Conservation (phyloP, 2,888 invertebrate species). For the Drosophila phalerata region DNA sequence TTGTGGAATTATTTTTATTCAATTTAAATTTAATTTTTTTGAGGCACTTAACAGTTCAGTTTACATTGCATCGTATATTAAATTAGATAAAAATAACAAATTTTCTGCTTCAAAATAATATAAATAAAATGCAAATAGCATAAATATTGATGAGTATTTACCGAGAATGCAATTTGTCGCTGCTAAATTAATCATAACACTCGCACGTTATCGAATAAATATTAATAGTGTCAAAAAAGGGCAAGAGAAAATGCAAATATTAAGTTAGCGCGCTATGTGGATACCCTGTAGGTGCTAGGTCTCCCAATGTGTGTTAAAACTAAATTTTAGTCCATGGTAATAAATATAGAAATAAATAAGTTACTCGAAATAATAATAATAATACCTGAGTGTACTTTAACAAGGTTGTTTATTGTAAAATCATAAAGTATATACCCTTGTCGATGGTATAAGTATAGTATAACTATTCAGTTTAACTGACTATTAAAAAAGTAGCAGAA, state of each 20-base stretch:
- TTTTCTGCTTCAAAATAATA: not conserved
- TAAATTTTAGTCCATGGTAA: not conserved
- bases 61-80: not conserved
- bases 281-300: not conserved
- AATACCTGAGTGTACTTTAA: not conserved
- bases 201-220: constrained; percentile 25
- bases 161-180: constrained; percentile 31
- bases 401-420: not conserved
- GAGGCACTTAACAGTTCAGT: not conserved
- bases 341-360: not conserved
- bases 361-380: not conserved
- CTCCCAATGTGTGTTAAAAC: not conserved
- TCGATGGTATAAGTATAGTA: not conserved
- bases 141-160: constrained; percentile 40
- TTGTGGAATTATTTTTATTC: not conserved
- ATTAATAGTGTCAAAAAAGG: constrained; percentile 19
- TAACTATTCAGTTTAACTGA: not conserved
- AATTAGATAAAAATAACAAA: not conserved
- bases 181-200: constrained; percentile 39
- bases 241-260: not conserved
- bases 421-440: not conserved
- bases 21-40: not conserved
- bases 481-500: constrained; percentile 1
- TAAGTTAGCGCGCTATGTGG: not conserved
- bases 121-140: constrained; percentile 13